Percentiles rank a stretch among this genome's conserved stretches.
phyloP scores from a whole-genome alignment of 1,140 invertebrate genomes.

The Bombus consobrinus region DNA sequence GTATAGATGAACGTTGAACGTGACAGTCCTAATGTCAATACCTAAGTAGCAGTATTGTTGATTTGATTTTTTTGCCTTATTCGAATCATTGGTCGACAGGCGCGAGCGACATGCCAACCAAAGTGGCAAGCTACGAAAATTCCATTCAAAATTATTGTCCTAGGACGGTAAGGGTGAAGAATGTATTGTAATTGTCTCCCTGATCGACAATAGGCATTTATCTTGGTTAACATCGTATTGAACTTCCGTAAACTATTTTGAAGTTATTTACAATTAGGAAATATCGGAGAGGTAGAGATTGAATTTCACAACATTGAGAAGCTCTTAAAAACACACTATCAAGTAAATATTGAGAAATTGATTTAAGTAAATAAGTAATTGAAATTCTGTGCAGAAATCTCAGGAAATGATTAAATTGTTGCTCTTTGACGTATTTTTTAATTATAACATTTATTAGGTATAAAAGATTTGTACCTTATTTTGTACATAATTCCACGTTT shows the following conservation, averaged over 20 bases:
- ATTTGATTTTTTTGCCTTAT: neutral
- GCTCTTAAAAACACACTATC: neutral
- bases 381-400: too few relatives aligned
- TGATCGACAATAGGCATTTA: neutral
- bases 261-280: neutral
- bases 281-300: neutral
- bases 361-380: constrained; percentile 3
- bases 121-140: neutral
- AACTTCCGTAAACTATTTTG: neutral
- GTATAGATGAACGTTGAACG: neutral
- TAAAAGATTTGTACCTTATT: neutral
- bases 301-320: neutral
- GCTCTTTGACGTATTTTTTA: neutral
- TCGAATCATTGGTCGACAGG: neutral
- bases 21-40: neutral
- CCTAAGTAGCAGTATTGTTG: neutral
- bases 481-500: neutral
- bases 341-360: neutral
- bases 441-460: neutral
- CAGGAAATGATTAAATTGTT: neutral
- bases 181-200: neutral
- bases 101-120: too few relatives aligned
- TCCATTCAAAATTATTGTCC: neutral
- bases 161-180: neutral
- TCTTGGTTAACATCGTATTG: neutral